Evolutionary conservation across 2,113 vertebrate genomes (phyloP).

Genomic region (Antigone vipio): DNA sequence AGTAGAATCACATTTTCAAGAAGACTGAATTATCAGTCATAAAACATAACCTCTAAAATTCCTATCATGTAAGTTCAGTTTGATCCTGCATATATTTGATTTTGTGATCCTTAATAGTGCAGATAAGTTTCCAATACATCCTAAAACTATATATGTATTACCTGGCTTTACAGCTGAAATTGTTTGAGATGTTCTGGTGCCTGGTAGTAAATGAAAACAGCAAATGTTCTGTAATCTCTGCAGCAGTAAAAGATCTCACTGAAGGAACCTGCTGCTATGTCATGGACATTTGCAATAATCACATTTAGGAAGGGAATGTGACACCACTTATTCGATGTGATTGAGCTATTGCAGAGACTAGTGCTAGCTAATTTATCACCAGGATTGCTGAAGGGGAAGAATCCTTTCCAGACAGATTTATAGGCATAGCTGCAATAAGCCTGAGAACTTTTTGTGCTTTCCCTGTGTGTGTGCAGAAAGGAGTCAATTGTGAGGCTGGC

Average conservation of each 20-base stretch:
- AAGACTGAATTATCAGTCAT: not conserved
- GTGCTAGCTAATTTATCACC: constrained; percentile 22
- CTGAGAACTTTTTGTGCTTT: not conserved
- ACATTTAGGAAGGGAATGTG: constrained; percentile 17
- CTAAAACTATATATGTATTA: not conserved
- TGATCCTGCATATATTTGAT: not conserved
- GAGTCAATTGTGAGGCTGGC: not conserved
- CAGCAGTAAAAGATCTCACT: not conserved
- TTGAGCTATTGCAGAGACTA: constrained; percentile 1
- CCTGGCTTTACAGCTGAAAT: not conserved
- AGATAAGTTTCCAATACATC: not conserved
- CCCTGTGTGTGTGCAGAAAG: not conserved
- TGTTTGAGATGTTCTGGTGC: not conserved
- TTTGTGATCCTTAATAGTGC: not conserved
- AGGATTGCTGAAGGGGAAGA: constrained; percentile 1
- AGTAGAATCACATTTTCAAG: not conserved
- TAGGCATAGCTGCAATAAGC: not conserved
- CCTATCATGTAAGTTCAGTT: not conserved
- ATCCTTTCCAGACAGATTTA: constrained; percentile 15
- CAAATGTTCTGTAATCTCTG: constrained; percentile 2
- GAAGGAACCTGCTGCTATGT: not conserved
- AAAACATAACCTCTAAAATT: not conserved
- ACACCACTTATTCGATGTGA: constrained; percentile 1
- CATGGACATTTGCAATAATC: constrained; percentile 7
- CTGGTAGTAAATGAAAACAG: not conserved